These are phyloP conservation scores for Achlya flavicornis DNA, from an alignment of 2,888 invertebrate species.

Conservation along the genomic window DNA sequence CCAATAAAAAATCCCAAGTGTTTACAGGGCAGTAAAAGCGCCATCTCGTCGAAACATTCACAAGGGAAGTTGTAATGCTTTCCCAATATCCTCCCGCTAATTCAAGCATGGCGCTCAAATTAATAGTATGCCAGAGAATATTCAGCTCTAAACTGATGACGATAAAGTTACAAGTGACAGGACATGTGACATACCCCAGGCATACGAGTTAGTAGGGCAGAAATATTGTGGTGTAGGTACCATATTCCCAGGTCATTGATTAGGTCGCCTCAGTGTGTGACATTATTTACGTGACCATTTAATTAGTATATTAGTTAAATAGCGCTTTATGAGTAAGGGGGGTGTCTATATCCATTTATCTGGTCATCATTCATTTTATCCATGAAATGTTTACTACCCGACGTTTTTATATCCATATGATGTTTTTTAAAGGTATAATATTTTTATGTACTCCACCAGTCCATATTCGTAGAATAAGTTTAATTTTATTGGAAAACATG, in stretches of 20 bases:
- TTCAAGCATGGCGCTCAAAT: not conserved
- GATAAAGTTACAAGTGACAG: not conserved
- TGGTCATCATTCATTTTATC: not conserved
- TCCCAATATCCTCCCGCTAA: slow-evolving; percentile 1
- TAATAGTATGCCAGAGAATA: not conserved
- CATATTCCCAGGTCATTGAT: slow-evolving; percentile 40
- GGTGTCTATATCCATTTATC: not conserved
- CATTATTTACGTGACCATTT: too few relatives aligned
- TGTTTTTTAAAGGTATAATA: not conserved
- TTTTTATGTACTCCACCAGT: not conserved
- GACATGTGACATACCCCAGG: not conserved
- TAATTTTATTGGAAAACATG: not conserved
- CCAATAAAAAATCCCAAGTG: not conserved
- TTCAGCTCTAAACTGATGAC: not conserved
- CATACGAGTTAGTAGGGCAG: slow-evolving; percentile 37
- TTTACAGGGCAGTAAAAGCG: not conserved
- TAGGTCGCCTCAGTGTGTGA: slow-evolving; percentile 34
- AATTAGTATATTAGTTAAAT: too few relatives aligned
- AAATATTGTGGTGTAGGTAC: slow-evolving; percentile 27
- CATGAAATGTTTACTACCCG: not conserved
- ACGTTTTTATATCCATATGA: not conserved
- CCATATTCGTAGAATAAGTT: not conserved
- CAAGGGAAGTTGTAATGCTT: not conserved
- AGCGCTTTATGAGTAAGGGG: too few relatives aligned
- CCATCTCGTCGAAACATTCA: not conserved